phyloP scores from a whole-genome alignment of 1,140 invertebrate genomes.

The Zaprionus gabonicus region DNA sequence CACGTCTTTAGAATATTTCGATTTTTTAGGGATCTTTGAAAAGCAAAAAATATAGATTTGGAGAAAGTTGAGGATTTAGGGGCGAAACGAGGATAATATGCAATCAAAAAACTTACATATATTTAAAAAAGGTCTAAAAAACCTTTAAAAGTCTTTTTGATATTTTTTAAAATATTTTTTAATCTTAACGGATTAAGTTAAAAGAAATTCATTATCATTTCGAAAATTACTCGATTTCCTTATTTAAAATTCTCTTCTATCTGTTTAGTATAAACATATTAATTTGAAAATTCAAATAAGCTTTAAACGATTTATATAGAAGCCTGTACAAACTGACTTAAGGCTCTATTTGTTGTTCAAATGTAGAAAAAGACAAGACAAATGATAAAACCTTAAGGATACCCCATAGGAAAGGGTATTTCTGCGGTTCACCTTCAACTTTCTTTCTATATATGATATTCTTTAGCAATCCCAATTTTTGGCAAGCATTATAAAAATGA shows the following conservation, averaged over 20 bases:
- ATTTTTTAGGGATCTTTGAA: background rate
- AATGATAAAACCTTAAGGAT: background rate
- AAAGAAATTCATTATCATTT: too few species aligned
- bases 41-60: background rate
- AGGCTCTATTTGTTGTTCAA: too few species aligned
- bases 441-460: slow-evolving; percentile 17
- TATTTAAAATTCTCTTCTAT: too few species aligned
- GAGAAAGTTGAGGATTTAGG: too few species aligned
- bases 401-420: background rate
- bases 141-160: background rate
- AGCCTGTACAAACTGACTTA: too few species aligned
- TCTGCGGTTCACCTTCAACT: background rate
- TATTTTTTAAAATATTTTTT: background rate
- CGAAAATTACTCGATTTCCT: too few species aligned
- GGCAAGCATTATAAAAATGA: slow-evolving; percentile 39
- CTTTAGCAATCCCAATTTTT: slow-evolving; percentile 14
- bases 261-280: too few species aligned
- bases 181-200: background rate
- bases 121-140: background rate
- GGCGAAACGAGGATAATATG: too few species aligned
- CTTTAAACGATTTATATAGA: too few species aligned
- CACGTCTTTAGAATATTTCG: background rate
- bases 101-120: too few species aligned
- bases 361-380: background rate
- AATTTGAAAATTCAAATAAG: too few species aligned